Percentiles rank a stretch among this genome's conserved stretches.
Evolutionary conservation across 2,888 invertebrate genomes (phyloP).

Genomic region (Myopa testacea): DNA sequence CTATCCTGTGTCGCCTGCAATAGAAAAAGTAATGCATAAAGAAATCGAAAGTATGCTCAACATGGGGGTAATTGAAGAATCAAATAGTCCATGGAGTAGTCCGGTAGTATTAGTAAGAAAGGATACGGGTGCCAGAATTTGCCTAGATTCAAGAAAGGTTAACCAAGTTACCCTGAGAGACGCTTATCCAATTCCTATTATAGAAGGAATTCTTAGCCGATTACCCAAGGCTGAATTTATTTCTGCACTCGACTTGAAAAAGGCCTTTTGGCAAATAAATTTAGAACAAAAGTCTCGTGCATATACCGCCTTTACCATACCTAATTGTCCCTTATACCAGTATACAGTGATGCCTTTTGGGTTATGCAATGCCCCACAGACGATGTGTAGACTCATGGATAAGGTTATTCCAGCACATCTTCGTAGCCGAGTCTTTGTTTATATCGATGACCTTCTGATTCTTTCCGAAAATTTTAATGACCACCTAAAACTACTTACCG

Average conservation of each 20-base stretch:
- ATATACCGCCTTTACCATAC: conserved; percentile 13
- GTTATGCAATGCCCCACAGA: background rate
- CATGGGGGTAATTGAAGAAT: conserved; percentile 19
- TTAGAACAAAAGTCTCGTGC: background rate
- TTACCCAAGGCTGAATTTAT: conserved; percentile 10
- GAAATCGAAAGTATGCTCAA: background rate
- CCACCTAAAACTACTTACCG: background rate
- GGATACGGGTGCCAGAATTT: background rate
- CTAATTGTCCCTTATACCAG: conserved; percentile 22
- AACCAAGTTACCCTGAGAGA: background rate
- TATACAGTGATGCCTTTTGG: conserved; percentile 9
- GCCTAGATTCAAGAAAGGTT: background rate
- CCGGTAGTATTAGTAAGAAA: background rate
- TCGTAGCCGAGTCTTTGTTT: background rate
- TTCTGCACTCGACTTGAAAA: conserved; percentile 23
- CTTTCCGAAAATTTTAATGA: background rate
- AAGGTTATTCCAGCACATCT: conserved; percentile 6
- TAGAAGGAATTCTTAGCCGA: conserved; percentile 10
- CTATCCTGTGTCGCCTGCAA: background rate
- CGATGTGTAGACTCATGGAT: background rate
- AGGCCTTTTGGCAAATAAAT: conserved; percentile 35
- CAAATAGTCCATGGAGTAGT: background rate
- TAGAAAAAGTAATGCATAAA: background rate
- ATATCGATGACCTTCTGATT: background rate
- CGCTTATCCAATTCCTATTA: background rate